Evolutionary conservation across 2,113 vertebrate species (phyloP).

Genomic region (Pao palembangensis): DNA sequence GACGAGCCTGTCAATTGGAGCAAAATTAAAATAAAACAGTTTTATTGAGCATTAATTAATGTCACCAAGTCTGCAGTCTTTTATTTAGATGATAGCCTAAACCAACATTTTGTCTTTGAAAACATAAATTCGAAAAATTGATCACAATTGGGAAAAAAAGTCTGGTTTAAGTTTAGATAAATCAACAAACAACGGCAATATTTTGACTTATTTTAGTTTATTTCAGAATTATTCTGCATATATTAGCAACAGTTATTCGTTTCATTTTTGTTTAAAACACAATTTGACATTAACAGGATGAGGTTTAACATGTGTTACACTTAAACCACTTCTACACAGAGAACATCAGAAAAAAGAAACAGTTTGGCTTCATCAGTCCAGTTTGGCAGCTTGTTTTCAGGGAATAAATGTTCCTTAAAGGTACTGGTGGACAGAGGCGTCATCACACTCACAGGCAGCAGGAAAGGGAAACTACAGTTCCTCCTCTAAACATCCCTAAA

Average conservation of each 20-base stretch:
- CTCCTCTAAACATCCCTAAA: constrained; percentile 29
- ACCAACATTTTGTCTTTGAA: too few species aligned
- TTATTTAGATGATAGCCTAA: too few species aligned
- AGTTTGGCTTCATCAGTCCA: constrained; percentile 65
- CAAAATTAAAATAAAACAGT: too few species aligned
- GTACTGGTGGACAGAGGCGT: constrained; percentile 47
- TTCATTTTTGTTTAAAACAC: constrained; percentile 63
- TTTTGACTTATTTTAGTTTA: constrained; percentile 47
- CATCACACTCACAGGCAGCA: constrained; percentile 47
- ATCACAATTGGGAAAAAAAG: too few species aligned
- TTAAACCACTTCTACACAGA: constrained; percentile 65
- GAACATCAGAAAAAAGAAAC: constrained; percentile 29
- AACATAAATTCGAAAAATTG: too few species aligned
- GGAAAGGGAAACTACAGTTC: constrained; percentile 7
- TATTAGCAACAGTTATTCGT: constrained; percentile 67
- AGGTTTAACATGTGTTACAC: constrained; percentile 69
- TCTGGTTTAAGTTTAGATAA: background rate
- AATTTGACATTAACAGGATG: constrained; percentile 65
- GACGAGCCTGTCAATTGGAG: too few species aligned
- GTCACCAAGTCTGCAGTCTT: too few species aligned
- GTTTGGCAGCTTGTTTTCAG: constrained; percentile 68
- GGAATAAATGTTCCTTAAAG: constrained; percentile 36
- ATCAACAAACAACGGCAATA: background rate
- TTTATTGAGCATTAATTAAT: too few species aligned
- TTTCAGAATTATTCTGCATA: constrained; percentile 64